Conservation (phyloP, 2,797 vertebrate species). For the Mormyrus proboscirostris region DNA sequence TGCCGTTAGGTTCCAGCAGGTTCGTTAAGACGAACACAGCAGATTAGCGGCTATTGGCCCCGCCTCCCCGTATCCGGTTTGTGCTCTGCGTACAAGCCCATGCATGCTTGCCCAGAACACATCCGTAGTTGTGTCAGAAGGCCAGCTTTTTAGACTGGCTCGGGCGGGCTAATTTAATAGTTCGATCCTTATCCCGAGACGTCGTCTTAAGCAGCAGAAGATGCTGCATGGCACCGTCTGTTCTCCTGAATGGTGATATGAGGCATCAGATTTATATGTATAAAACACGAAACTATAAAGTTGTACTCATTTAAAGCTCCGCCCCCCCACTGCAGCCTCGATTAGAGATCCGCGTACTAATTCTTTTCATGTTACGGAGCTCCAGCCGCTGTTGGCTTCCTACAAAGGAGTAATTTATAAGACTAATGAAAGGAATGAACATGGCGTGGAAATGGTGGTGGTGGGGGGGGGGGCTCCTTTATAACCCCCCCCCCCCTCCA, state of each 20-base stretch:
- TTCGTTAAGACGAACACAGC: constrained; percentile 43
- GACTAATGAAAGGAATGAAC: constrained; percentile 71
- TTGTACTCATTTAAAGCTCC: constrained; percentile 64
- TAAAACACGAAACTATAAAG: constrained; percentile 53
- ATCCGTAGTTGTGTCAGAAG: constrained; percentile 54
- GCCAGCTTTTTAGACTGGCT: constrained; percentile 48
- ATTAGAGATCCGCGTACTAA: constrained; percentile 66
- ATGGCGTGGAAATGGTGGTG: constrained; percentile 61
- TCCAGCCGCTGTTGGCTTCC: constrained; percentile 59
- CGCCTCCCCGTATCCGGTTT: neutral
- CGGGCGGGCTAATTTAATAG: constrained; percentile 61
- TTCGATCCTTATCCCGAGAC: constrained; percentile 60
- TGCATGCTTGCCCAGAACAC: neutral
- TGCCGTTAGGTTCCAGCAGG: constrained; percentile 48
- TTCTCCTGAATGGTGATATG: constrained; percentile 58
- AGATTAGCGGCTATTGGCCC: neutral
- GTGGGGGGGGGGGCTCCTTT: constrained; percentile 49
- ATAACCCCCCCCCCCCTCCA: constrained; percentile 40
- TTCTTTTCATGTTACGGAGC: constrained; percentile 68
- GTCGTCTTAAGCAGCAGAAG: constrained; percentile 66
- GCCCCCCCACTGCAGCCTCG: constrained; percentile 56
- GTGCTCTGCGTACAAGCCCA: neutral
- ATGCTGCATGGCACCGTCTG: constrained; percentile 61
- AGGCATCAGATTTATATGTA: constrained; percentile 57
- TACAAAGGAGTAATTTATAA: constrained; percentile 73